Evolutionary conservation across 2,797 vertebrate species (phyloP).

Genomic region (Sebastes kiyomatsui): DNA sequence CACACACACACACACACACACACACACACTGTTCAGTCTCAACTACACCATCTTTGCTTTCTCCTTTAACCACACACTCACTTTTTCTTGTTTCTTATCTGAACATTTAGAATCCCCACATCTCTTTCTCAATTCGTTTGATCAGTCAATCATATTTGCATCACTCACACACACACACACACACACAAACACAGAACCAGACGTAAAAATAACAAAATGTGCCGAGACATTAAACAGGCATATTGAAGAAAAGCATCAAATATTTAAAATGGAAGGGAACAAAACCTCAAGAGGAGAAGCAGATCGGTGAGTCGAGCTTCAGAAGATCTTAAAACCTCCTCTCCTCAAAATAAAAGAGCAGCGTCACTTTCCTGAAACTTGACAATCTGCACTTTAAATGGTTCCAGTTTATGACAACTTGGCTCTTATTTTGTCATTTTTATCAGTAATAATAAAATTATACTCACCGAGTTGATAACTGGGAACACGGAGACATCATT

Average conservation of each 20-base stretch:
- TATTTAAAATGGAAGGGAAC: not conserved
- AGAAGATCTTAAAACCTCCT: not conserved
- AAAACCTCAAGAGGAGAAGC: not conserved
- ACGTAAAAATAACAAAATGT: not conserved
- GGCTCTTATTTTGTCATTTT: not conserved
- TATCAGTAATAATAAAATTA: not conserved
- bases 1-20: not conserved
- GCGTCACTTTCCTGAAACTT: not conserved
- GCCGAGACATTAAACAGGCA: too few relatives aligned
- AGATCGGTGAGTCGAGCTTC: not conserved
- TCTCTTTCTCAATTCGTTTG: not conserved
- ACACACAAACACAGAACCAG: not conserved
- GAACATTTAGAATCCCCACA: not conserved
- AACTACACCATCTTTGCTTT: not conserved
- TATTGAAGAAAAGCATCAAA: not conserved
- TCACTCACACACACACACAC: not conserved
- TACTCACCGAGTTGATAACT: not conserved
- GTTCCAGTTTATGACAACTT: not conserved
- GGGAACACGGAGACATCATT: not conserved
- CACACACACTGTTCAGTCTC: not conserved
- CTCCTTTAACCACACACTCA: not conserved
- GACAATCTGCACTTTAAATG: not conserved
- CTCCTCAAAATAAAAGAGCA: not conserved
- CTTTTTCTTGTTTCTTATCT: not conserved
- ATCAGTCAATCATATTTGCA: not conserved